Base-by-base conservation (phyloP, 2,797 vertebrate genomes). In the Ispidina lecontei region DNA sequence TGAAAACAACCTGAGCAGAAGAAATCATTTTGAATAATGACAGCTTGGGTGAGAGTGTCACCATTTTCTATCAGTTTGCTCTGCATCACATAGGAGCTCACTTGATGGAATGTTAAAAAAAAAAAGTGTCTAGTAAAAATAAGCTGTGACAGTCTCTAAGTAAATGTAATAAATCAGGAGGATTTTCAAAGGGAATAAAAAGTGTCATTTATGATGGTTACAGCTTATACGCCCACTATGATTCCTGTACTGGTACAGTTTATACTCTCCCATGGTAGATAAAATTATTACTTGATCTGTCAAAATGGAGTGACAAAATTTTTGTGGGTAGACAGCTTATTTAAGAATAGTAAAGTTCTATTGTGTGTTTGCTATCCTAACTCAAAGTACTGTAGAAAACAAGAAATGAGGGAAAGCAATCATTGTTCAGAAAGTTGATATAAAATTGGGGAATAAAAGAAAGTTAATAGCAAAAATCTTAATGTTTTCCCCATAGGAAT, bases 281-380 rank as follows among this genome's bases (percentile, higher is more conserved):
- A 96, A 96, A 96, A 97, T 97, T 97, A 97, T 97, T 96, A 97
- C 91, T 97, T 97, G 94, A 97, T 97, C 95, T 97, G 97, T 97
- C 96, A 97, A 97, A 98, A 96, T 95, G 96, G 91, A 97, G 90
- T 91, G 80, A 97, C 89, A 82, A 93, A 94, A 85, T 95, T 94
- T 97, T 94, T 96, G 92, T 95, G 84, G 87, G 91, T 94, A 96
- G 96, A 96, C 94, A 95, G 96, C 94, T 96, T 94, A 91, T 96
- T 97, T 96, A 96, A 96, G 87, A 95, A 84, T 89, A 89, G 89
- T 95, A 93, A 96, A 95, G 90, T 95, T 96, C 94, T 93, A 93
- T 79, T 94, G 94, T 94, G 65, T 96, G 87, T 96, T 96, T 96
- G 56, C 90, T 95, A 93, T 88, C 68, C 81, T 68, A 56, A 81